phyloP scores from a whole-genome alignment of 2,113 vertebrate species.

The Epinephelus fuscoguttatus region DNA sequence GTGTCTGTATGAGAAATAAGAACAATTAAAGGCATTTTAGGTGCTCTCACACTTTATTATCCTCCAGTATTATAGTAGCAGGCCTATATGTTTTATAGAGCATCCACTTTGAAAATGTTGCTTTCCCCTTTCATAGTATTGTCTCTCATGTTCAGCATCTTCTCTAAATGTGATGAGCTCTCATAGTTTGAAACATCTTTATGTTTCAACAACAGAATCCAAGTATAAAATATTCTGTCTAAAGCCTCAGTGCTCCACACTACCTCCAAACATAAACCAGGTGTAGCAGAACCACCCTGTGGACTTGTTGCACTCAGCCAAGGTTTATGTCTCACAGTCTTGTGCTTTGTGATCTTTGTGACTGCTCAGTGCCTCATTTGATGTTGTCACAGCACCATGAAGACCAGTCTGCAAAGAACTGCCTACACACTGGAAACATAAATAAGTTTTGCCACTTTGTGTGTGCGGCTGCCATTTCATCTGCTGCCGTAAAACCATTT shows the following conservation, averaged over 20 bases:
- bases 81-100: neutral
- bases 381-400: neutral
- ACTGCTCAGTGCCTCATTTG: slow-evolving; percentile 1
- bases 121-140: neutral
- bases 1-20: neutral
- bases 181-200: neutral
- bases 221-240: neutral
- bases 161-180: neutral
- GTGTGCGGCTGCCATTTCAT: slow-evolving; percentile 18
- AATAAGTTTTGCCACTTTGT: slow-evolving; percentile 6
- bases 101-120: neutral
- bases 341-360: neutral
- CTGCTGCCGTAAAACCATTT: slow-evolving; percentile 34
- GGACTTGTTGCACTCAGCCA: slow-evolving; percentile 22
- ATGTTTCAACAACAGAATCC: neutral
- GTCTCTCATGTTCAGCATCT: neutral
- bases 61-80: neutral
- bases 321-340: neutral
- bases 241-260: neutral
- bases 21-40: neutral
- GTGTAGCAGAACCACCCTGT: slow-evolving; percentile 50
- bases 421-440: slow-evolving; percentile 23
- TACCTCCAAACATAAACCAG: neutral
- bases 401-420: slow-evolving; percentile 32
- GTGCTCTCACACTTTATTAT: neutral